Percentiles rank a stretch among this genome's conserved stretches.
These are phyloP conservation scores for Ornithoptera priamus DNA, from an alignment of 2,888 invertebrate genomes.

Conservation along the genomic window DNA sequence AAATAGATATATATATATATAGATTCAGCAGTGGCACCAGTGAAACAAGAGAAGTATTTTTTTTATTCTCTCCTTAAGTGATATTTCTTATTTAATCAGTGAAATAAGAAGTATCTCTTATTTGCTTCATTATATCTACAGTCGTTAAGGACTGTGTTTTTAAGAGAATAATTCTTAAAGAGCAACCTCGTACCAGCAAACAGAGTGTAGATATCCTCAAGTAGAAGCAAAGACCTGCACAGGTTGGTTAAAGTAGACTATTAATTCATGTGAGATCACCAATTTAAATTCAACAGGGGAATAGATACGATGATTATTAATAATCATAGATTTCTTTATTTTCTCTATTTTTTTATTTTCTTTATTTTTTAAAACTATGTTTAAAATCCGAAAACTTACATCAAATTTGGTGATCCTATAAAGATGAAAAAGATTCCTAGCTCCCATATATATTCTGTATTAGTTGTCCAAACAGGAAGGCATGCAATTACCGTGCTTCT, in stretches of 20 bases:
- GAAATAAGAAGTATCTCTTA: not conserved
- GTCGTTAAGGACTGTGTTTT: not conserved
- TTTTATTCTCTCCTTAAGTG: no score
- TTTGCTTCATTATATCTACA: not conserved
- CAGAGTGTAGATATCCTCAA: slow-evolving; percentile 8
- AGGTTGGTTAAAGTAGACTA: not conserved
- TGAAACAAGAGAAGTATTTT: not conserved
- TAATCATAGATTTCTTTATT: not conserved
- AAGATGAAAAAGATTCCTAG: not conserved
- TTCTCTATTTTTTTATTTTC: no score
- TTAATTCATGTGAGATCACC: not conserved
- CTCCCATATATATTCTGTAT: not conserved
- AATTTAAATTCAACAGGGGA: not conserved
- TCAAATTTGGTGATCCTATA: not conserved
- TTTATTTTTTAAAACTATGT: no score
- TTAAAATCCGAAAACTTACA: no score
- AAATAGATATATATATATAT: no score
- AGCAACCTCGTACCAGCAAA: not conserved
- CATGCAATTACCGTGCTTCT: not conserved
- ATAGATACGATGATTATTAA: not conserved
- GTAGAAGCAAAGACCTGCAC: not conserved
- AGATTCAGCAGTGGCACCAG: not conserved
- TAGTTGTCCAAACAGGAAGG: not conserved
- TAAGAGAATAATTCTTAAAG: not conserved
- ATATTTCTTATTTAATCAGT: no score